These are phyloP conservation scores for Geopemphigus sp. DNA, from an alignment of 1,140 invertebrate genomes.

Conservation along the genomic window DNA sequence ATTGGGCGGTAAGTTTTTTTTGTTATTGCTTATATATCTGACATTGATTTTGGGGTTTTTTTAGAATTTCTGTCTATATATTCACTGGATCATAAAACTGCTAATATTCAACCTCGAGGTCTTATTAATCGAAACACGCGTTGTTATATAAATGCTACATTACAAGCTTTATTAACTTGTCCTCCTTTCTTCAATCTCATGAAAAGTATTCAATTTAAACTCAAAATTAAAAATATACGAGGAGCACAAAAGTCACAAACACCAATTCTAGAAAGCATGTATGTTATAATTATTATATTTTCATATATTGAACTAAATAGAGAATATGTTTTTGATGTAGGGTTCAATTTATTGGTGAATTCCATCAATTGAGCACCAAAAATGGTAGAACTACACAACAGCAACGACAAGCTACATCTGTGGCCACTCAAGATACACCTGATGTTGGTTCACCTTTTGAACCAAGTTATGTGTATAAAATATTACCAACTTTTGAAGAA, in stretches of 20 bases:
- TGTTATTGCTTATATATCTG: not conserved
- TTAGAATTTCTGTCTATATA: constrained; percentile 71
- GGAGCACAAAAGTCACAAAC: constrained; percentile 64
- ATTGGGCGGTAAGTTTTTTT: constrained; percentile 36
- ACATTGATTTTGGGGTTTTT: constrained; percentile 52
- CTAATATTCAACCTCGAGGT: constrained; percentile 78
- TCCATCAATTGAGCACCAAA: constrained; percentile 49
- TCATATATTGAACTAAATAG: not conserved
- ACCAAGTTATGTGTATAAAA: constrained; percentile 76
- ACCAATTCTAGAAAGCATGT: constrained; percentile 89
- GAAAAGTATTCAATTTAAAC: constrained; percentile 65
- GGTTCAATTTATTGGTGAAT: constrained; percentile 60
- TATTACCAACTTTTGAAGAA: constrained; percentile 71
- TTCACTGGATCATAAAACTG: constrained; percentile 69
- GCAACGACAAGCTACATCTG: constrained; percentile 51
- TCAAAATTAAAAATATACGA: constrained; percentile 41
- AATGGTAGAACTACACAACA: constrained; percentile 44
- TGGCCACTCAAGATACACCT: constrained; percentile 50
- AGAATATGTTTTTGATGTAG: constrained; percentile 55
- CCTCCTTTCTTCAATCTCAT: constrained; percentile 91
- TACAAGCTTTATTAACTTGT: constrained; percentile 86
- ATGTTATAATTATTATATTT: constrained; percentile 57
- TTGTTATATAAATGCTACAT: constrained; percentile 91
- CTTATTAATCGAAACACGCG: constrained; percentile 89
- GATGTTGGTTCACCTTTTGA: constrained; percentile 71